A percentile compares a stretch with the other conserved stretches of the same genome.
phyloP scores from a whole-genome alignment of 2,797 vertebrate genomes.

The Acanthiza pusilla region DNA sequence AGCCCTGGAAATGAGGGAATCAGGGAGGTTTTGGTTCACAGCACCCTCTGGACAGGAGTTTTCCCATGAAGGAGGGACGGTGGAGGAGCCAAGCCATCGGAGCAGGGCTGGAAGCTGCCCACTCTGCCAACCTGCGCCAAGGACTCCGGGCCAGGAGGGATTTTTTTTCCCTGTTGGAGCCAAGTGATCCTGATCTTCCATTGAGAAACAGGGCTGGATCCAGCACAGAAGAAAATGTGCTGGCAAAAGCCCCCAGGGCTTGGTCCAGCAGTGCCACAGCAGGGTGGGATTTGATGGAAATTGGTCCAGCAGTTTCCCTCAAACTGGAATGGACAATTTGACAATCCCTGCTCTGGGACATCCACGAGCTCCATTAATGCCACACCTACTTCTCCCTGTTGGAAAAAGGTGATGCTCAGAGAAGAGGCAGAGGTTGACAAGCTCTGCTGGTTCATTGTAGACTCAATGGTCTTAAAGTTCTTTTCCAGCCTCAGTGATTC shows the following conservation, averaged over 20 bases:
- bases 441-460: background rate
- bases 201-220: background rate
- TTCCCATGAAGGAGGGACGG: background rate
- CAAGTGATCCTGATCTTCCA: background rate
- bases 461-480: fast-evolving
- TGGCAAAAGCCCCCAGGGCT: fast-evolving
- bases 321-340: background rate
- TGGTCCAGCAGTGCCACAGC: background rate
- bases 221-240: fast-evolving
- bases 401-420: background rate
- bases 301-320: background rate
- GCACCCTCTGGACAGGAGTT: background rate
- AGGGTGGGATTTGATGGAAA: background rate
- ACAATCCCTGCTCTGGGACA: background rate
- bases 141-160: background rate
- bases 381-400: too few relatives aligned
- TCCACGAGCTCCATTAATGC: background rate
- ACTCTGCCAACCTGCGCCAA: background rate
- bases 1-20: background rate
- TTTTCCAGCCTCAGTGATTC: background rate
- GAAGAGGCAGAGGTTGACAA: background rate
- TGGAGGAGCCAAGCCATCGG: background rate
- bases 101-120: background rate
- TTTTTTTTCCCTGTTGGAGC: background rate
- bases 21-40: background rate